A percentile compares a stretch with the other conserved stretches of the same genome.
These are phyloP conservation scores for Denticeps clupeoides DNA, from an alignment of 2,797 vertebrate species.

Conservation along the genomic window DNA sequence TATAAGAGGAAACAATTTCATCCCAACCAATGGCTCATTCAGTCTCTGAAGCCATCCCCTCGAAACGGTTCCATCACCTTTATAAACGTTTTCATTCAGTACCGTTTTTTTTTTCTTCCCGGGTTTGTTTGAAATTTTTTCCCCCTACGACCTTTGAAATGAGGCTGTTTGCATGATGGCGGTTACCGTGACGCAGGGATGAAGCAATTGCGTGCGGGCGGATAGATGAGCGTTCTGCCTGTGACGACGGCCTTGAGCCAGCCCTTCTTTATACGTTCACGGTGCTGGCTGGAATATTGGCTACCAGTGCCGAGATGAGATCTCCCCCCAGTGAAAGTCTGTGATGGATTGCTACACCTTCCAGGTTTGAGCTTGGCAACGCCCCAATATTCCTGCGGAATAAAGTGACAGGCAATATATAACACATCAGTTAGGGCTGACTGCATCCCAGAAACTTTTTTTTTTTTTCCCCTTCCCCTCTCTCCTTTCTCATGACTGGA, in stretches of 20 bases:
- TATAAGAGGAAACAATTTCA: constrained; percentile 3
- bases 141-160: neutral
- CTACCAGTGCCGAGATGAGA: constrained; percentile 58
- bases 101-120: neutral
- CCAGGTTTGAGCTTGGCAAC: constrained; percentile 59
- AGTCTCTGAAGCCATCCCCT: neutral
- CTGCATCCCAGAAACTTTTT: constrained; percentile 42
- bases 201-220: constrained; percentile 30
- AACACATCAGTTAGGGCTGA: constrained; percentile 62
- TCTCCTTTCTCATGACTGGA: constrained; percentile 25
- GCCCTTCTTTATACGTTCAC: constrained; percentile 42
- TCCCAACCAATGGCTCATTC: constrained; percentile 3
- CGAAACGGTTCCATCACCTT: constrained; percentile 1
- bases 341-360: constrained; percentile 67
- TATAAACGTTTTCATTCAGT: constrained; percentile 7
- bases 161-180: constrained; percentile 2
- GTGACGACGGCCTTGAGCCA: constrained; percentile 49
- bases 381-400: constrained; percentile 65
- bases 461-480: neutral
- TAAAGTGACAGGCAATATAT: constrained; percentile 70
- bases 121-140: constrained; percentile 1
- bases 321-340: constrained; percentile 42
- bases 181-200: constrained; percentile 7
- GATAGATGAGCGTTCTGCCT: constrained; percentile 43
- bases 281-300: constrained; percentile 50